phyloP scores from a whole-genome alignment of 2,888 invertebrate species.

The Aelia acuminata region DNA sequence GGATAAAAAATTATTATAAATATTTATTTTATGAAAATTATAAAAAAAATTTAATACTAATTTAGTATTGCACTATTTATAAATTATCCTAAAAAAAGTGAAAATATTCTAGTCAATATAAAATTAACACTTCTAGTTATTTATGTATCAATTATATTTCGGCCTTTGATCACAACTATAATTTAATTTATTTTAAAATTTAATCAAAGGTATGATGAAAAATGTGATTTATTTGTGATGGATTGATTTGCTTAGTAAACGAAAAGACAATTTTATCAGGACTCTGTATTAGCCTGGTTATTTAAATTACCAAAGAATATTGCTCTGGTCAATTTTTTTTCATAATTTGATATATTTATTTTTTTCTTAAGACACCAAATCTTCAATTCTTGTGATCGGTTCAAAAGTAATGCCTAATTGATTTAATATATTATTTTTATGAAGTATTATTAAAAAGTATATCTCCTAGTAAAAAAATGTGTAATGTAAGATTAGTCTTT shows the following conservation, averaged over 20 bases:
- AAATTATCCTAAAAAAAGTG: neutral
- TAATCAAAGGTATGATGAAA: constrained; percentile 3
- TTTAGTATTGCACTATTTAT: neutral
- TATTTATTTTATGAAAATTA: constrained; percentile 27
- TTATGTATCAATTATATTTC: constrained; percentile 10
- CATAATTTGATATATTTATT: neutral
- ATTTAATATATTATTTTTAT: neutral
- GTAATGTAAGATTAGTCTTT: neutral
- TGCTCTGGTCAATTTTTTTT: neutral
- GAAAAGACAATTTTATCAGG: constrained; percentile 7
- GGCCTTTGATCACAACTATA: neutral
- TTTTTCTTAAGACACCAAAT: neutral
- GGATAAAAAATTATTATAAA: constrained; percentile 34
- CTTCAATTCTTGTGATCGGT: neutral
- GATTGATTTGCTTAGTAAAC: neutral
- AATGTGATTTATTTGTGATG: constrained; percentile 41
- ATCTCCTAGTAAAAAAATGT: neutral
- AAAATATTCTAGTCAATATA: constrained; percentile 47
- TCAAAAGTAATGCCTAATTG: neutral
- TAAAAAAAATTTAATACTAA: neutral
- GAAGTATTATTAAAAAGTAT: neutral
- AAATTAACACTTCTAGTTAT: constrained; percentile 4
- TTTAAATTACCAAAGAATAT: constrained; percentile 28
- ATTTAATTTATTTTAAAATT: neutral
- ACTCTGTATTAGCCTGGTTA: neutral